These are phyloP conservation scores for Gambusia yucatana DNA, from an alignment of 2,797 vertebrate genomes.

Conservation along the genomic window DNA sequence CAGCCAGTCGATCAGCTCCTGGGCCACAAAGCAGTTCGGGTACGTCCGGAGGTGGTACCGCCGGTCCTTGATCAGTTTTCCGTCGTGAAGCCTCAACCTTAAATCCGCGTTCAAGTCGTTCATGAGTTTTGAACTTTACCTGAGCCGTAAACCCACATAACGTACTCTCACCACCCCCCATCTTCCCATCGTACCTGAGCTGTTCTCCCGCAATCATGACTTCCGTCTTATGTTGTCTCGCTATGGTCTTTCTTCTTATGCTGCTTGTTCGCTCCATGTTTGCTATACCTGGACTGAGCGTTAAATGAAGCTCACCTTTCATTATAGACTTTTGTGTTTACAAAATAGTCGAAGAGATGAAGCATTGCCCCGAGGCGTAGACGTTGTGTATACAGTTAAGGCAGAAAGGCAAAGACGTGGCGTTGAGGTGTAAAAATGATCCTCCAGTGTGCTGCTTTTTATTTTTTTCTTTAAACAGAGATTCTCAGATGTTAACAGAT, in stretches of 20 bases:
- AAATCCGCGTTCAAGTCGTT: constrained; percentile 23
- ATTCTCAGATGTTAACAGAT: neutral
- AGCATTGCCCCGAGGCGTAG: constrained; percentile 48
- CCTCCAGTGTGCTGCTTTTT: neutral
- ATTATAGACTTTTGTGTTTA: constrained; percentile 70
- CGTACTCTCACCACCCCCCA: too few relatives aligned
- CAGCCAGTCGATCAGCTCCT: constrained; percentile 89
- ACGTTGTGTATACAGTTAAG: constrained; percentile 76
- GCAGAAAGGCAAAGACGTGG: constrained; percentile 21
- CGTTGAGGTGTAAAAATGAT: neutral
- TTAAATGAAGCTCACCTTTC: constrained; percentile 31
- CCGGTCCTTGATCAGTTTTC: constrained; percentile 88
- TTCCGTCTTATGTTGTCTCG: constrained; percentile 84
- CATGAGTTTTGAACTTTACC: neutral
- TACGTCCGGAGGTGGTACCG: constrained; percentile 87
- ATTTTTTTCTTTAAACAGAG: neutral
- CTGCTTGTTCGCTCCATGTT: constrained; percentile 81
- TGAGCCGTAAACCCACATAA: neutral
- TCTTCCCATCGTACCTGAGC: constrained; percentile 81
- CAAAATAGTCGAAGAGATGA: constrained; percentile 68
- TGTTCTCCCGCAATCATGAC: constrained; percentile 92
- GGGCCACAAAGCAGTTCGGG: constrained; percentile 89
- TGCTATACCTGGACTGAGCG: constrained; percentile 36
- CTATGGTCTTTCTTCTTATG: constrained; percentile 78
- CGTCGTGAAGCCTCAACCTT: constrained; percentile 88